Evolutionary conservation across 2,797 vertebrate genomes (phyloP).

Genomic region (Knipowitschia caucasica): DNA sequence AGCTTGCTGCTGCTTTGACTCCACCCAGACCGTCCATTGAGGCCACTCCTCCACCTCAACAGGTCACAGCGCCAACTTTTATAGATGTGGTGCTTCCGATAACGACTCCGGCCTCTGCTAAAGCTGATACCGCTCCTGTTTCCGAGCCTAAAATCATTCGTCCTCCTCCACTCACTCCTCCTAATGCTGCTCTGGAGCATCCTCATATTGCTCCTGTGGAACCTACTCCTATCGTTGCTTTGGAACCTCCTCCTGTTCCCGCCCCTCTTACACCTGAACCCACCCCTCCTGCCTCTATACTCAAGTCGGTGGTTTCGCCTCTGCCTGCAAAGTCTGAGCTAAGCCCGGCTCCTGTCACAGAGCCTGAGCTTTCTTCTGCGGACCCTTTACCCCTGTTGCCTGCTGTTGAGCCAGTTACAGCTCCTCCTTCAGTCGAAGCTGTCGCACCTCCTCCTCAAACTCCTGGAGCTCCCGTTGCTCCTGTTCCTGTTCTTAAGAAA

Average conservation of each 20-base stretch:
- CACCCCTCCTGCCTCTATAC: slow-evolving; percentile 29
- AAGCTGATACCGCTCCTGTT: slow-evolving; percentile 40
- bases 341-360: slow-evolving; percentile 17
- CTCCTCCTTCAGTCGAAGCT: slow-evolving; percentile 54
- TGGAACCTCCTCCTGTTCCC: slow-evolving; percentile 37
- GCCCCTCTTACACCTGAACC: slow-evolving; percentile 33
- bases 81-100: slow-evolving; percentile 49
- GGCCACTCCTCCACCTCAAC: slow-evolving; percentile 39
- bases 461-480: slow-evolving; percentile 39
- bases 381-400: too few species aligned
- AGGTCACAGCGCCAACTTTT: slow-evolving; percentile 62
- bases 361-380: slow-evolving; percentile 31
- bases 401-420: slow-evolving; percentile 39
- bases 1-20: slow-evolving; percentile 32
- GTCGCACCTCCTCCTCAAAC: slow-evolving; percentile 61
- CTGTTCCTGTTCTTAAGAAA: slow-evolving; percentile 39
- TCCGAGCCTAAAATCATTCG: slow-evolving; percentile 39
- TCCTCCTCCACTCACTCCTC: slow-evolving; percentile 27
- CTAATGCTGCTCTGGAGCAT: slow-evolving; percentile 18
- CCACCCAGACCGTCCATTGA: slow-evolving; percentile 23
- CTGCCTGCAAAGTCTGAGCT: slow-evolving; percentile 28
- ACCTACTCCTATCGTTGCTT: slow-evolving; percentile 28
- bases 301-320: slow-evolving; percentile 30
- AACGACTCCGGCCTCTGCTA: slow-evolving; percentile 30
- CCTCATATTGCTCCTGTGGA: slow-evolving; percentile 20